Evolutionary conservation across 2,113 vertebrate genomes (phyloP).

Genomic region (Hippocampus zosterae): DNA sequence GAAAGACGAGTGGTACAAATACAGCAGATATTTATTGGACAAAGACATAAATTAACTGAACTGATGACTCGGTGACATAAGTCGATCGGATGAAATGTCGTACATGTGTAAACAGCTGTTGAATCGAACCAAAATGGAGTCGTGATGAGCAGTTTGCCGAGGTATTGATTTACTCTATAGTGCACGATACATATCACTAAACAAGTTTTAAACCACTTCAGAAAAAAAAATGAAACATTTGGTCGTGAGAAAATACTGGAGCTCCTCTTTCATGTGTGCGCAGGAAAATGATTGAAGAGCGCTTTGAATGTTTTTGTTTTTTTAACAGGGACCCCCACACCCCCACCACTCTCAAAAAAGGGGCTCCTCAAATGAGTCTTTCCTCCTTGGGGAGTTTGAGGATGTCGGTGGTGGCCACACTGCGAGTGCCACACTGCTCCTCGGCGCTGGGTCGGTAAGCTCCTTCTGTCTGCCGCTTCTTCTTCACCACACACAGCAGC

Average conservation of each 20-base stretch:
- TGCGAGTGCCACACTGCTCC: conserved; percentile 77
- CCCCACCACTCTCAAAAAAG: not conserved
- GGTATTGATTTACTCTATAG: too few relatives aligned
- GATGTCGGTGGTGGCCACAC: conserved; percentile 68
- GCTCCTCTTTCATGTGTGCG: conserved; percentile 15
- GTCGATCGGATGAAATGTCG: conserved; percentile 8
- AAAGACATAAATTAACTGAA: conserved; percentile 49
- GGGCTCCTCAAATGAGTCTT: conserved; percentile 77
- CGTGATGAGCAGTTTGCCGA: not conserved
- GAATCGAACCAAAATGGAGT: not conserved
- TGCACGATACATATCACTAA: not conserved
- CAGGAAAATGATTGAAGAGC: conserved; percentile 3
- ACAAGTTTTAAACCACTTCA: conserved; percentile 1
- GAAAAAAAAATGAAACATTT: conserved; percentile 15
- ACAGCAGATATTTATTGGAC: conserved; percentile 23
- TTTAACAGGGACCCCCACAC: not conserved
- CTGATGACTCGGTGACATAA: not conserved
- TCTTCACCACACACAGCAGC: conserved; percentile 76
- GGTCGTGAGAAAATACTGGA: conserved; percentile 50
- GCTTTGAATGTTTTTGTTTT: not conserved
- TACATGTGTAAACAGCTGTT: not conserved
- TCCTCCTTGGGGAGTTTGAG: conserved; percentile 88
- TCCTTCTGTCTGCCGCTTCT: conserved; percentile 85
- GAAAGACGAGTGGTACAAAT: not conserved
- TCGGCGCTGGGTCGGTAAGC: conserved; percentile 85